Base-by-base conservation (phyloP, 2,888 invertebrate genomes). In the Euzophera pinguis region DNA sequence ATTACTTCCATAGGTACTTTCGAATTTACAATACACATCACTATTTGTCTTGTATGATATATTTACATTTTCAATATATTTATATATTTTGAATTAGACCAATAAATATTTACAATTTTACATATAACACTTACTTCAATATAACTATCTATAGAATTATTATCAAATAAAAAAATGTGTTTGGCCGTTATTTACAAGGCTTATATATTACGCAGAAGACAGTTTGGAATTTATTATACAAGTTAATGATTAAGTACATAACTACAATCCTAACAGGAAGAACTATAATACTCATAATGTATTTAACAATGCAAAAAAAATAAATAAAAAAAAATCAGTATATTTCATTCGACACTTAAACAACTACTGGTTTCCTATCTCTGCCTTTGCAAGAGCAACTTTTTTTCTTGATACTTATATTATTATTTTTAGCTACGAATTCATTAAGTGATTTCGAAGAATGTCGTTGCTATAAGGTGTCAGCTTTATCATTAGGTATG, bases 331-430 rank as follows among this genome's bases (percentile, higher is more conserved):
- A 22, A 22, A 8, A 2, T 41, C 17, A 38, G 14, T n/a, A n/a
- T 41, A 9, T 9, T 16, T 22, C 22, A 22, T 22, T 22, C 22
- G 5, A 29, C 12, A 29, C 49, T 70, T 66, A 87, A 17, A 87
- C 89, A 53, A 89, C 62, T 17, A 90, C 78, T 0, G 89, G 89
- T 63, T 78, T 81, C n/a, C 89, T 63, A 59, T 79, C 84, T 50
- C 79, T 81, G 49, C 81, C 62, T 67, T 78, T 87, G 67, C 89
- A 89, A 27, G 89, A 89, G 62, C 89, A 89, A 63, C 82, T 84
- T 63, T 87, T 86, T 61, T 83, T 83, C 60, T 69, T 81, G 13
- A 76, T 70, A 64, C 73, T 71, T 56, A 58, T 58, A 48, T 75
- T 72, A 54, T 74, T 79, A 63, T 74, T 80, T 52, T 73, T 77